A percentile compares a stretch with the other conserved stretches of the same genome.
Evolutionary conservation across 2,113 vertebrate genomes (phyloP).

Genomic region (Lynx canadensis): DNA sequence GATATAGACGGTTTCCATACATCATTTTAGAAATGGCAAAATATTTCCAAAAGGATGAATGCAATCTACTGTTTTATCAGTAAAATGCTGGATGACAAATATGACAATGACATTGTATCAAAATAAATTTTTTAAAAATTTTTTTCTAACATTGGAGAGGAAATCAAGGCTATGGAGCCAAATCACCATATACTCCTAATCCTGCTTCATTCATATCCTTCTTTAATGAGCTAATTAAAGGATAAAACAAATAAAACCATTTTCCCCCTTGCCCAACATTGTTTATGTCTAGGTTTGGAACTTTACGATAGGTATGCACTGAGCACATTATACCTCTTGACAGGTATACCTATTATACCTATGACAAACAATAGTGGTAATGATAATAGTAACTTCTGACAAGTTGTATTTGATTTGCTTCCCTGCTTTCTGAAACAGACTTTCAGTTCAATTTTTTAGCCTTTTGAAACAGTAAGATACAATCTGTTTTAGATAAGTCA

Average conservation of each 20-base stretch:
- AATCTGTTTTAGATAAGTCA: not conserved
- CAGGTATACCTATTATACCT: no score
- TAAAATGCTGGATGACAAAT: not conserved
- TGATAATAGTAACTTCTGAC: not conserved
- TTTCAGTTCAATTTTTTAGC: not conserved
- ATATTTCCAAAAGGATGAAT: constrained; percentile 48
- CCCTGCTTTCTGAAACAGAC: not conserved
- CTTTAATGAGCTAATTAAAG: not conserved
- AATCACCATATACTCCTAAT: not conserved
- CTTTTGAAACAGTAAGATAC: not conserved
- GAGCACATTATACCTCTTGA: not conserved
- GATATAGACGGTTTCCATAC: not conserved
- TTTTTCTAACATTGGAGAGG: not conserved
- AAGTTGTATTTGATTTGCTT: not conserved
- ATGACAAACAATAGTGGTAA: not conserved
- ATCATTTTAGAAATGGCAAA: constrained; percentile 16
- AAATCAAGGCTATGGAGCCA: constrained; percentile 42
- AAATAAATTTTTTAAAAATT: not conserved
- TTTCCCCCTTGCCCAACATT: not conserved
- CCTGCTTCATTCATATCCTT: not conserved
- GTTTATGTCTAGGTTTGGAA: not conserved
- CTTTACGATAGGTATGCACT: not conserved
- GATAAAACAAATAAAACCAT: not conserved
- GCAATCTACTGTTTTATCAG: not conserved
- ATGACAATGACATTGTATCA: not conserved